Evolutionary conservation across 2,113 vertebrate genomes (phyloP), one percentile per base, ranked within the genome.

Genomic region (Onychostruthus taczanowskii): DNA sequence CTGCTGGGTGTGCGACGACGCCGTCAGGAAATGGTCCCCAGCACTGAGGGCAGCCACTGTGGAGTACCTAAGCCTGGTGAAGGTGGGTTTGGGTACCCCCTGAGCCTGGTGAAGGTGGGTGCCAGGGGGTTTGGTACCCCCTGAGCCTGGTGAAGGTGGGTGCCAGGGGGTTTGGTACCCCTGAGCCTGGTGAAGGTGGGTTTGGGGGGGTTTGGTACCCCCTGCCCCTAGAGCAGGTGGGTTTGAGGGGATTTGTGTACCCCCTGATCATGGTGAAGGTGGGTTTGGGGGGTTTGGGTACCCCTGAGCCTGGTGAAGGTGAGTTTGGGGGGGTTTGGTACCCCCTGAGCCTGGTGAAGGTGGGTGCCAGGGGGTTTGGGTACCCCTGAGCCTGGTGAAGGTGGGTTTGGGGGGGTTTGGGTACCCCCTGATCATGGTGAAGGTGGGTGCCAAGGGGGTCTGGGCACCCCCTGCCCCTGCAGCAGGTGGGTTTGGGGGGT

Each of bases 1-100:
- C 96, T 99, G 99, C 95, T 99, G 99, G 99, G 99, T 99, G 90
- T 99, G 99, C 59, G 99, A 99, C 13, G 99, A 99, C 11, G 96
- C 97, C 0, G 99, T 99, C 63, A 98, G 99, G 89, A 99, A 99
- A 87, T 97, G 99, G 83, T 99, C 99, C 26, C 98, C 98, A 2
- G 96, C 98, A 0, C 98, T 99, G 7, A 98, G 99, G 52, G 99
- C 99, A 2, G 99, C 99, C 3, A 97, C 99, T 9, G 99, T 99
- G 63, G 99, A 99, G 83, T 99, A 99, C 95, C 98, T 99, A 94
- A 99, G 97, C 84, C 95, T 99, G 68, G 97, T 99, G 31, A 82
- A 82, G 66, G 79, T 76, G 37, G 37, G 37, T 37, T 37, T 37
- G 37, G 37, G 37, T 37, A 37, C 37, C 37, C 37, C 37, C 16